Conservation (phyloP, 2,888 invertebrate genomes). For the Drosophila trichaetosa region DNA sequence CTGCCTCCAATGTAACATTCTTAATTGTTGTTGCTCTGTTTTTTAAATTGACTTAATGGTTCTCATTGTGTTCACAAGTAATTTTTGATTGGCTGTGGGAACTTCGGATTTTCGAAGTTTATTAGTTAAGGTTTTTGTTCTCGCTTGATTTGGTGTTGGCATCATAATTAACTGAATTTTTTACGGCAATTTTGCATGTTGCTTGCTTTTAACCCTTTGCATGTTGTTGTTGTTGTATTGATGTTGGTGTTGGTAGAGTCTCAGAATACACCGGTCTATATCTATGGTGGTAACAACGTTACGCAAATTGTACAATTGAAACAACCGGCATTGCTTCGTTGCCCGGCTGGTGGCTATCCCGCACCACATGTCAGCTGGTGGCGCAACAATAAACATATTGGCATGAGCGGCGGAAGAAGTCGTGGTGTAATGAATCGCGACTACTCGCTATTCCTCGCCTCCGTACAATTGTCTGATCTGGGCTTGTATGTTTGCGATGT, state of each 20-base stretch:
- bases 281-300: constrained; percentile 89
- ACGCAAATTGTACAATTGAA: constrained; percentile 90
- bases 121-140: not conserved
- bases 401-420: constrained; percentile 85
- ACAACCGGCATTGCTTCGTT: constrained; percentile 89
- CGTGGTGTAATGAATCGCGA: constrained; percentile 89
- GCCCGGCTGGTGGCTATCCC: constrained; percentile 93
- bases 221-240: constrained; percentile 35
- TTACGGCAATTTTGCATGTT: constrained; percentile 50
- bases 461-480: constrained; percentile 89
- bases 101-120: constrained; percentile 8
- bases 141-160: constrained; percentile 59
- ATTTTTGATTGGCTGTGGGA: constrained; percentile 1
- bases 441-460: constrained; percentile 90
- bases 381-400: constrained; percentile 91
- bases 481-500: constrained; percentile 96
- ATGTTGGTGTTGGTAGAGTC: constrained; percentile 64
- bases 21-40: not conserved
- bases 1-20: not conserved
- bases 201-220: constrained; percentile 46
- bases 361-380: constrained; percentile 93
- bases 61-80: not conserved
- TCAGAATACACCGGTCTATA: constrained; percentile 86
- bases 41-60: not conserved
- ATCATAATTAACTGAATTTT: constrained; percentile 59